These are phyloP conservation scores for Crematogaster levior DNA, from an alignment of 2,888 invertebrate genomes.

Conservation along the genomic window DNA sequence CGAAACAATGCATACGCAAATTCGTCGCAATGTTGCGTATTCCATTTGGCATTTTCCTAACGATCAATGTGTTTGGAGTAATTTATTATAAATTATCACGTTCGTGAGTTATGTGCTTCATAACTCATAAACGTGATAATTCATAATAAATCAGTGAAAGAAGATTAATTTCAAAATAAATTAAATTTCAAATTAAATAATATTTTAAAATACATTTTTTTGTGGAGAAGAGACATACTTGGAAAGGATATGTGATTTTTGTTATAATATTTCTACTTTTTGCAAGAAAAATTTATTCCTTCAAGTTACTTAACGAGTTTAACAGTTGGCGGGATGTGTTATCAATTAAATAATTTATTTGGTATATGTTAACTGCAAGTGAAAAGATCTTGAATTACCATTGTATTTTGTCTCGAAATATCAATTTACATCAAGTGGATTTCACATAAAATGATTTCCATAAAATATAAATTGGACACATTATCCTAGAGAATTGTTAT, in stretches of 20 bases:
- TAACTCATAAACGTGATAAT: too few species aligned
- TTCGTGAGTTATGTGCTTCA: too few species aligned
- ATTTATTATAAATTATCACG: too few species aligned
- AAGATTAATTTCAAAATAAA: not conserved
- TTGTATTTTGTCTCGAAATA: not conserved
- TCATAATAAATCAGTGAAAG: not conserved
- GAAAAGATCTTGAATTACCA: not conserved
- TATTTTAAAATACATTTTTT: not conserved
- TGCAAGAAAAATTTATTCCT: not conserved
- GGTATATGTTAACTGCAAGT: not conserved
- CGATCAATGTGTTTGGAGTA: not conserved
- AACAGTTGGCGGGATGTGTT: not conserved
- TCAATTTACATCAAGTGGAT: not conserved
- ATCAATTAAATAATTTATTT: not conserved
- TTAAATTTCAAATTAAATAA: too few species aligned
- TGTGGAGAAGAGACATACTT: not conserved
- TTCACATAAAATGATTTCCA: not conserved
- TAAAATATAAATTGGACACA: not conserved
- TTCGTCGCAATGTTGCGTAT: not conserved
- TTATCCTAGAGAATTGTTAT: not conserved
- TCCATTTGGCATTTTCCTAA: not conserved
- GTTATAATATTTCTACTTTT: not conserved
- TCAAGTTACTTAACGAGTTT: not conserved
- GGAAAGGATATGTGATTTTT: not conserved
- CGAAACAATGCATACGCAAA: conserved; percentile 45